Conservation (phyloP, 2,888 invertebrate genomes). For the Epinotia bilunana region DNA sequence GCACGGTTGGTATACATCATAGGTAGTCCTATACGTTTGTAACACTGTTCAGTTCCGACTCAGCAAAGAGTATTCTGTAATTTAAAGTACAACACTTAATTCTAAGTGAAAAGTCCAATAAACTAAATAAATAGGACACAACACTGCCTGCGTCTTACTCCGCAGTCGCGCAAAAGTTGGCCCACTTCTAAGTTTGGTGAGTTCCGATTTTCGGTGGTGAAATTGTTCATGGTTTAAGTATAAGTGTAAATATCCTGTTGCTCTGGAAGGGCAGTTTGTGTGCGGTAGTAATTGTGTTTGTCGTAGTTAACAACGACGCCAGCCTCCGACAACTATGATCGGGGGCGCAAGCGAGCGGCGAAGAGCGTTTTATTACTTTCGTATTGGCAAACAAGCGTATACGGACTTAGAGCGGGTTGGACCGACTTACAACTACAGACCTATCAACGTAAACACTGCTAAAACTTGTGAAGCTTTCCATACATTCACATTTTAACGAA, state of each 20-base stretch:
- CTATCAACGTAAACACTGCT: too few relatives aligned
- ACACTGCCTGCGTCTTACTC: conserved; percentile 5
- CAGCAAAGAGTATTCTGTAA: not conserved
- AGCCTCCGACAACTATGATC: conserved; percentile 56
- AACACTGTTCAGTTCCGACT: not conserved
- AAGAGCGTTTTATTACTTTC: not conserved
- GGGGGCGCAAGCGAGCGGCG: not conserved
- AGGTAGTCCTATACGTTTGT: too few relatives aligned
- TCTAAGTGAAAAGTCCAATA: not conserved
- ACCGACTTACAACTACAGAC: too few relatives aligned
- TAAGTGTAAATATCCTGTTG: conserved; percentile 38
- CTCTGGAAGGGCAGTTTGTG: conserved; percentile 50
- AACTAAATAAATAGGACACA: conserved; percentile 1
- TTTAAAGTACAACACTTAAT: not conserved
- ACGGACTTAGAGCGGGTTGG: too few relatives aligned
- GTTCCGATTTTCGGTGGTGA: not conserved
- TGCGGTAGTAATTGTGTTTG: conserved; percentile 70
- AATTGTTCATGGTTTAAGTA: conserved; percentile 20
- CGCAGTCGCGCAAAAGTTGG: not conserved
- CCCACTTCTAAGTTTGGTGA: not conserved
- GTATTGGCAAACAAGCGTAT: too few relatives aligned
- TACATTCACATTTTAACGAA: too few relatives aligned
- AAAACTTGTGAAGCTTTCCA: too few relatives aligned
- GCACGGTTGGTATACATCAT: too few relatives aligned
- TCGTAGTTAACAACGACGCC: conserved; percentile 67